phyloP scores from a whole-genome alignment of 1,140 invertebrate genomes.

The Protaetia brevitarsis region DNA sequence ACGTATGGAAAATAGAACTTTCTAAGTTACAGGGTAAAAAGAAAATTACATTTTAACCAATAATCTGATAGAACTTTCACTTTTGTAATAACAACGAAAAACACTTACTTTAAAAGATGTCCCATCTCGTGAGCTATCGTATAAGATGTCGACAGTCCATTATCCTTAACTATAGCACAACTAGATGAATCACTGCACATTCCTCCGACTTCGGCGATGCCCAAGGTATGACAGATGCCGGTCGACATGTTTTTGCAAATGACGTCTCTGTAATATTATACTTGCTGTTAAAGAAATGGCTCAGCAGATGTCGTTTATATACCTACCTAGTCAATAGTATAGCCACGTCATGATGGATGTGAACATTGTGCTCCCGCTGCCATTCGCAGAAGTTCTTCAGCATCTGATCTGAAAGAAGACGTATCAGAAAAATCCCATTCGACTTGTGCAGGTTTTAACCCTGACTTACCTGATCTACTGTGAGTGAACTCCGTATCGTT shows the following conservation, averaged over 20 bases:
- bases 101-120: slow-evolving; percentile 70
- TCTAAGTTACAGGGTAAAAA: no score
- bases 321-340: slow-evolving; percentile 70
- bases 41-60: no score
- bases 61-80: no score
- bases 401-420: neutral
- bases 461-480: slow-evolving; percentile 37
- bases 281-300: neutral
- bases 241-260: neutral
- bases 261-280: neutral
- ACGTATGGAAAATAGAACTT: no score
- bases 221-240: slow-evolving; percentile 70
- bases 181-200: slow-evolving; percentile 74
- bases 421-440: slow-evolving; percentile 55
- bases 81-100: neutral
- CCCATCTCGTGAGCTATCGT: slow-evolving; percentile 92
- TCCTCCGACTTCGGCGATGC: slow-evolving; percentile 78
- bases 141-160: slow-evolving; percentile 85
- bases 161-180: slow-evolving; percentile 88
- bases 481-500: slow-evolving; percentile 48
- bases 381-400: slow-evolving; percentile 69
- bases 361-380: slow-evolving; percentile 59
- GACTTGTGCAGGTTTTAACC: neutral
- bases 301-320: neutral
- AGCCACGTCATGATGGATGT: slow-evolving; percentile 70